A percentile compares a stretch with the other conserved stretches of the same genome.
Evolutionary conservation across 2,113 vertebrate genomes (phyloP).

Genomic region (Puma concolor): DNA sequence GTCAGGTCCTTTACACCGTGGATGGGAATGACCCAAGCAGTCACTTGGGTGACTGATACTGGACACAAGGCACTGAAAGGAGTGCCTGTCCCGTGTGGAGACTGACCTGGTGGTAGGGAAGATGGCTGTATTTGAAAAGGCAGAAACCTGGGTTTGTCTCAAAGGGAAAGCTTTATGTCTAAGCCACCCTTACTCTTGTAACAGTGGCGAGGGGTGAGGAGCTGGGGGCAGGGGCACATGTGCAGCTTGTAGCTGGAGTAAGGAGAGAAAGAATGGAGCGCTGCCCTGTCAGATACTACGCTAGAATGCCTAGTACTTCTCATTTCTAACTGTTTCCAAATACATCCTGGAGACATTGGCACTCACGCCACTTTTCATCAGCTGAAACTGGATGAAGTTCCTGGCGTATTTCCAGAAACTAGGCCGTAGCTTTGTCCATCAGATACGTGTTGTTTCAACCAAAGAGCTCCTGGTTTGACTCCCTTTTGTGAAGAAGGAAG

Average conservation of each 20-base stretch:
- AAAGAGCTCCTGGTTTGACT: background rate
- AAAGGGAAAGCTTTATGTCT: background rate
- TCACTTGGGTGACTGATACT: background rate
- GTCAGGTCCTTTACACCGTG: background rate
- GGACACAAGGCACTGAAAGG: background rate
- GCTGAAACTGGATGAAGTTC: background rate
- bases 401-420: background rate
- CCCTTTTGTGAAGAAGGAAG: background rate
- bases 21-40: background rate
- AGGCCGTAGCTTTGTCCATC: background rate
- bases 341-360: background rate
- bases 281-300: too few species aligned
- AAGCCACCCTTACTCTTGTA: background rate
- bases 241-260: background rate
- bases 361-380: background rate
- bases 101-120: background rate
- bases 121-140: background rate
- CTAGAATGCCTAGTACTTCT: background rate
- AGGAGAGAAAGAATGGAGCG: background rate
- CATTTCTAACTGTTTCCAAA: background rate
- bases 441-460: background rate
- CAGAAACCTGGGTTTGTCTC: background rate
- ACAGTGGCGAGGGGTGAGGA: too few species aligned
- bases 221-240: rapidly evolving
- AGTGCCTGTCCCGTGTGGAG: background rate